Base-by-base conservation (phyloP, 2,888 invertebrate species). In the Metopia argyrocephala region DNA sequence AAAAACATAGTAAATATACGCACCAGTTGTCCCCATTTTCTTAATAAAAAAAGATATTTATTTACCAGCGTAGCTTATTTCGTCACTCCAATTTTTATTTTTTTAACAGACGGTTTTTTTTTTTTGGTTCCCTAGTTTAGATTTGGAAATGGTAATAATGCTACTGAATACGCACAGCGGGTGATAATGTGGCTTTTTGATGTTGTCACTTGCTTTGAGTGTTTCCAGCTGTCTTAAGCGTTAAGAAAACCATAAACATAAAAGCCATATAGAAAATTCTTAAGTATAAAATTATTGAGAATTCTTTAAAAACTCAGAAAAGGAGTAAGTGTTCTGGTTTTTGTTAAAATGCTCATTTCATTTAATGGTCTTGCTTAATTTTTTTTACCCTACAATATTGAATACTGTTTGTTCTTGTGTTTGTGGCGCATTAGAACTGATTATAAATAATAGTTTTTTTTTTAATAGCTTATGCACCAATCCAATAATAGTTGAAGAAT, bases 151-250 rank as follows among this genome's bases (percentile, higher is more conserved):
- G 66, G 46, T 61, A 79, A 54, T 61, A 75, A 70, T 48, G 66
- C 61, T 76, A 50, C 61, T 61, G 56, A 71, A 52, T 65, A 28
- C 83, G 65, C 80, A 80, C 80, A 80, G 79, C 79, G 82, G 82
- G 81, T 74, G 79, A 76, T 76, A 78, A 81, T 79, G 76, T 81
- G 65, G 79, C 57, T 76, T 76, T 80, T 71, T 61, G 76, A 66
- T 84, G 76, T 78, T 82, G 78, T 73, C 78, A 82, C 82, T 76
- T 73, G 54, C 54, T 57, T 74, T 78, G 38, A 81, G 73, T 70
- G 54, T 78, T 74, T 78, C 69, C 74, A 78, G 73, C 80, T 76
- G 80, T 65, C 69, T 76, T 61, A 74, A 48, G 46, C 54, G 74
- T 57, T 68, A 45, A 50, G 65, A 27, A 12, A 20, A 6, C 59